A percentile compares a stretch with the other conserved stretches of the same genome.
These are phyloP conservation scores for Aricia artaxerxes DNA, from an alignment of 2,888 invertebrate genomes.

Conservation along the genomic window DNA sequence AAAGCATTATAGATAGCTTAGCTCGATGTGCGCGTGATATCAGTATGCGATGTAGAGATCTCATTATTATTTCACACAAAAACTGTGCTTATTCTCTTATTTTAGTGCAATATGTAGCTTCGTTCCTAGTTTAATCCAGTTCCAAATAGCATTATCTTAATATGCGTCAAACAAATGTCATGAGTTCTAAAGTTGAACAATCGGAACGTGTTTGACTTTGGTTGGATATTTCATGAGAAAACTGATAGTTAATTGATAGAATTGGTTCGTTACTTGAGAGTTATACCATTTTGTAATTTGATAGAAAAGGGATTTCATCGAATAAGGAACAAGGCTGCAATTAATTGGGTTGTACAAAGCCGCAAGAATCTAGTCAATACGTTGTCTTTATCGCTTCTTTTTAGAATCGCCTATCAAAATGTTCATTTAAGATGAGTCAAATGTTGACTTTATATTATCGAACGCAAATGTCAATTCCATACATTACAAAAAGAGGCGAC, in stretches of 20 bases:
- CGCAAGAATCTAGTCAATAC: no score
- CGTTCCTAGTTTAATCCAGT: not conserved
- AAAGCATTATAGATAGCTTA: conserved; percentile 14
- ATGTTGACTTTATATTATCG: no score
- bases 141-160: not conserved
- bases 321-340: not conserved
- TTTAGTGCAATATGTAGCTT: not conserved
- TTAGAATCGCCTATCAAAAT: no score
- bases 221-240: not conserved
- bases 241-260: no score
- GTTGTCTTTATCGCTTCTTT: no score
- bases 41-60: not conserved
- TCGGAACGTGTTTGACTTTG: not conserved
- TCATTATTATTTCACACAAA: not conserved
- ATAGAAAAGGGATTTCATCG: not conserved
- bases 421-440: no score
- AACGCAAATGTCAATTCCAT: no score
- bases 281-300: not conserved
- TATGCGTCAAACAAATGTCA: not conserved
- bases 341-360: not conserved
- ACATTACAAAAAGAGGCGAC: no score
- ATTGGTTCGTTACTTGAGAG: no score
- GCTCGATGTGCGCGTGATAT: not conserved
- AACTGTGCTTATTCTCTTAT: not conserved
- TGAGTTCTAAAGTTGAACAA: not conserved